phyloP scores from a whole-genome alignment of 2,797 vertebrate species.

The Mormyrops attenuatus region DNA sequence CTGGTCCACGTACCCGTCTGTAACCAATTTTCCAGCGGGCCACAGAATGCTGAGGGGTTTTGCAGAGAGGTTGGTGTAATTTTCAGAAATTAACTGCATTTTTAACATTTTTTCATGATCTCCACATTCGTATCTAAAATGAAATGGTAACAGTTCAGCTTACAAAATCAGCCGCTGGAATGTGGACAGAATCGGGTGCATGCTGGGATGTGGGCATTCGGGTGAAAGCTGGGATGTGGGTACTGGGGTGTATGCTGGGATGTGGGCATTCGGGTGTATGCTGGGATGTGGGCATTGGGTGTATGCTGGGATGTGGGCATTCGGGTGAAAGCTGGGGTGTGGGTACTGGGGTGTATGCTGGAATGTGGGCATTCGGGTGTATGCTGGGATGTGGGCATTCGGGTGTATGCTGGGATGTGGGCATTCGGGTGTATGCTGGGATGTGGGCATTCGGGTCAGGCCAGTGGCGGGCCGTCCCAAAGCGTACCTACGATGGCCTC shows the following conservation, averaged over 20 bases:
- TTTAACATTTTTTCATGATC: neutral
- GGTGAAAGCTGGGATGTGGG: too few relatives aligned
- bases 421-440: neutral
- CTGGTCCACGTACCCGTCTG: neutral
- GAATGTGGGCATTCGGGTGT: neutral
- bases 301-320: neutral
- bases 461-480: neutral
- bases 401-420: too few relatives aligned
- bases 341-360: too few relatives aligned
- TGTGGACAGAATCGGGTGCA: too few relatives aligned
- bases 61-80: neutral
- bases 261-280: too few relatives aligned
- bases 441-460: neutral
- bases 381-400: neutral
- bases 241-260: neutral
- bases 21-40: neutral
- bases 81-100: neutral
- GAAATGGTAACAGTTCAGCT: neutral
- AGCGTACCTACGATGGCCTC: constrained; percentile 84
- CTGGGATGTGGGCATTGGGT: too few relatives aligned
- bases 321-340: too few relatives aligned
- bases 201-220: too few relatives aligned
- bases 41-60: neutral
- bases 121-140: neutral
- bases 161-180: neutral